phyloP scores from a whole-genome alignment of 1,140 invertebrate genomes.

The Lethocerus indicus region DNA sequence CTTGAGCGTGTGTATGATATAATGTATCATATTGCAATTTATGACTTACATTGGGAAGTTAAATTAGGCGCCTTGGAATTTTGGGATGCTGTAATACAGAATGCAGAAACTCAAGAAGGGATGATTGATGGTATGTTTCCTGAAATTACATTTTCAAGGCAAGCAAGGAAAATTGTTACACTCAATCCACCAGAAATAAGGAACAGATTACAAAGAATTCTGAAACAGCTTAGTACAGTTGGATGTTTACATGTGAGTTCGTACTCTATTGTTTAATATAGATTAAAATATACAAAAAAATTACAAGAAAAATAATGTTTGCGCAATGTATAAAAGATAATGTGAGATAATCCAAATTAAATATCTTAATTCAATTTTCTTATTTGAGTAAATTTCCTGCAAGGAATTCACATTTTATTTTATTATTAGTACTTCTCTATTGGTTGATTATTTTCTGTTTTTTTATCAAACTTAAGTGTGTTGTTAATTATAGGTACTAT shows the following conservation, averaged over 20 bases:
- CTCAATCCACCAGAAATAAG: slow-evolving; percentile 48
- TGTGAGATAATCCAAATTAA: too few species aligned
- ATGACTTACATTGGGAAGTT: slow-evolving; percentile 64
- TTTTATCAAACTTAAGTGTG: neutral
- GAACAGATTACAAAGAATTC: slow-evolving; percentile 39
- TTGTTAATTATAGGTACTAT: neutral
- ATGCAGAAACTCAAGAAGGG: slow-evolving; percentile 47
- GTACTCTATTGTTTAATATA: too few species aligned
- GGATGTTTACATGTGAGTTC: slow-evolving; percentile 41
- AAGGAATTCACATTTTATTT: too few species aligned
- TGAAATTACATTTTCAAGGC: slow-evolving; percentile 56
- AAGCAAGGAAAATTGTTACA: slow-evolving; percentile 53
- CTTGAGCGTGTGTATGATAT: slow-evolving; percentile 24
- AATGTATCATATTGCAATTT: slow-evolving; percentile 38
- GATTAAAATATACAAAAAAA: too few species aligned
- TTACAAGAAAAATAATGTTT: too few species aligned
- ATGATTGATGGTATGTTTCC: slow-evolving; percentile 64
- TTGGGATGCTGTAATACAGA: slow-evolving; percentile 47
- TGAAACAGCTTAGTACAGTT: slow-evolving; percentile 41
- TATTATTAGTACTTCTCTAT: too few species aligned
- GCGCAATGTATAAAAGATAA: too few species aligned
- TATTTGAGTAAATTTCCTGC: too few species aligned
- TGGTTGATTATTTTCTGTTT: slow-evolving; percentile 1
- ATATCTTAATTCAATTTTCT: too few species aligned
- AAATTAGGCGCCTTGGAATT: slow-evolving; percentile 48